Evolutionary conservation across 1,140 invertebrate genomes (phyloP).

Genomic region (Lethrus apterus): DNA sequence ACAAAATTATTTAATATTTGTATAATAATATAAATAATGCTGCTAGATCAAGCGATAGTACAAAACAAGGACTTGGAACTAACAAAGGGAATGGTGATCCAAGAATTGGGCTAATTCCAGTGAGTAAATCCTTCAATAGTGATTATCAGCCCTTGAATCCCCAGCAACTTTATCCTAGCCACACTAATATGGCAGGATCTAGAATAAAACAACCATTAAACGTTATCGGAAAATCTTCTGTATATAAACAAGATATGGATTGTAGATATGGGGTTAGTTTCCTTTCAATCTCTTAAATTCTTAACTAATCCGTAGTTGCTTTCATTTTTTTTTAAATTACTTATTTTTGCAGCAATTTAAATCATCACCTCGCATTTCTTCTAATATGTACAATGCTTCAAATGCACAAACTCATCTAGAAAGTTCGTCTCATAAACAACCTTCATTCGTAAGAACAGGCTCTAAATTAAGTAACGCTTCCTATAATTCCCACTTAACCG

Average conservation of each 20-base stretch:
- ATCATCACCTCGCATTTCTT: slow-evolving; percentile 16
- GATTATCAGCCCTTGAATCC: slow-evolving; percentile 19
- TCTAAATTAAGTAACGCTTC: slow-evolving; percentile 21
- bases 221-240: slow-evolving; percentile 17
- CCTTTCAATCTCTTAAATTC: background rate
- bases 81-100: slow-evolving; percentile 12
- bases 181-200: slow-evolving; percentile 12
- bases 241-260: slow-evolving; percentile 20
- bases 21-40: slow-evolving; percentile 2
- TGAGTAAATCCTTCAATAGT: slow-evolving; percentile 19
- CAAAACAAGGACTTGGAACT: slow-evolving; percentile 11
- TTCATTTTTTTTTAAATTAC: slow-evolving; percentile 4
- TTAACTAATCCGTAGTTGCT: background rate
- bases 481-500: slow-evolving; percentile 18
- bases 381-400: slow-evolving; percentile 17
- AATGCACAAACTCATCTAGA: slow-evolving; percentile 5
- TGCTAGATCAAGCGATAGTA: slow-evolving; percentile 17
- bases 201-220: slow-evolving; percentile 15
- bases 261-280: slow-evolving; percentile 23
- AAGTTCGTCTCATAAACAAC: slow-evolving; percentile 9
- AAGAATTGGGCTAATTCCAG: slow-evolving; percentile 15
- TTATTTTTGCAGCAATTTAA: slow-evolving; percentile 17
- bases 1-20: background rate
- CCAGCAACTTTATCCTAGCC: slow-evolving; percentile 19
- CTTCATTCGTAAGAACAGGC: slow-evolving; percentile 14